Percentiles rank a stretch among this genome's conserved stretches.
phyloP scores from a whole-genome alignment of 1,140 invertebrate genomes.

The Chionoecetes opilio region DNA sequence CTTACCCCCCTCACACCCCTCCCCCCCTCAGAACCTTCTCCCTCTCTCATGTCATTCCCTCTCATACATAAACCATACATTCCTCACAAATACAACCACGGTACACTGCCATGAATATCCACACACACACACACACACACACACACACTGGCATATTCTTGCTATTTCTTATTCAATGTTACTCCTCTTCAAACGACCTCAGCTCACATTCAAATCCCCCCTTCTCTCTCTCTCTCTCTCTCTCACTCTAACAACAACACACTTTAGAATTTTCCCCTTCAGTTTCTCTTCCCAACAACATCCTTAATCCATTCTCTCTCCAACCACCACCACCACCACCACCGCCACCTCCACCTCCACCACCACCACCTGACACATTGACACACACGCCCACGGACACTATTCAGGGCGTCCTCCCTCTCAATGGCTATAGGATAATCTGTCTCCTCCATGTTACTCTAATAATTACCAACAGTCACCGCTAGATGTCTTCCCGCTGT shows the following conservation, averaged over 20 bases:
- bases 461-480: not conserved
- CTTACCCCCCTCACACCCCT: not conserved
- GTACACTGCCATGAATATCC: not conserved
- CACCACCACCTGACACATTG: not conserved
- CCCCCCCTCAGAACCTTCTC: not conserved
- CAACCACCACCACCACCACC: not conserved
- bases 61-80: slow-evolving; percentile 30
- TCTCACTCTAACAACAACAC: no score
- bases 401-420: not conserved
- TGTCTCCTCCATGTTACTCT: not conserved
- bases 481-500: not conserved
- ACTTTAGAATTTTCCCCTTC: not conserved
- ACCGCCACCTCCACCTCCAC: no score
- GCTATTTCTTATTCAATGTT: no score
- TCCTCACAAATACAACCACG: not conserved
- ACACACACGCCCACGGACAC: not conserved
- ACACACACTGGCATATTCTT: not conserved
- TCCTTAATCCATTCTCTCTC: not conserved
- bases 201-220: no score
- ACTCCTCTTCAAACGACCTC: no score
- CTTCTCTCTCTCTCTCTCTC: no score
- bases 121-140: not conserved
- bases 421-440: slow-evolving; percentile 2
- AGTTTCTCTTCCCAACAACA: not conserved
- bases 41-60: not conserved